Conservation (phyloP, 2,797 vertebrate species). For the Harpagifer antarcticus region DNA sequence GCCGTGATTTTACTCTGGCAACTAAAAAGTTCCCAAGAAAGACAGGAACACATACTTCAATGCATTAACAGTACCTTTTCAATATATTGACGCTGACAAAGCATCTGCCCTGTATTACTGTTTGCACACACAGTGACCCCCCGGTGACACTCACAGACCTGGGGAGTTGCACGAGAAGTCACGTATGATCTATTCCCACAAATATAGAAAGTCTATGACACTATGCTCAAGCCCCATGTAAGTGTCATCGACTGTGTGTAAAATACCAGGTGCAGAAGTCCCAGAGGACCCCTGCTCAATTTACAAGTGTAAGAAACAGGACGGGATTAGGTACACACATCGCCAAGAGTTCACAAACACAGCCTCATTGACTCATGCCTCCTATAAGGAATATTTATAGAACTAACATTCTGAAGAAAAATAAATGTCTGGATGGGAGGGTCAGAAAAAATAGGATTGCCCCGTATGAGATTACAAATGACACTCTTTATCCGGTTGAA, state of each 20-base stretch:
- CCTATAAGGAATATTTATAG: conserved; percentile 76
- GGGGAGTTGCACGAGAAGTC: conserved; percentile 59
- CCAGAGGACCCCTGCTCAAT: conserved; percentile 43
- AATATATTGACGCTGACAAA: conserved; percentile 79
- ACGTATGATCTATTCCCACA: conserved; percentile 58
- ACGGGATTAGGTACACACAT: conserved; percentile 46
- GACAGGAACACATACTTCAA: conserved; percentile 60
- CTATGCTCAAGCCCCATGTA: conserved; percentile 21
- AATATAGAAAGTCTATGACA: conserved; percentile 55
- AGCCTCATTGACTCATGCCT: conserved; percentile 52
- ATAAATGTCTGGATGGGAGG: conserved; percentile 50
- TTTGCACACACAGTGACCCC: conserved; percentile 44
- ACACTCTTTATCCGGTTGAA: not conserved
- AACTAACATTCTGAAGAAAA: conserved; percentile 59
- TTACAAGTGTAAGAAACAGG: conserved; percentile 37
- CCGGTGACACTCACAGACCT: conserved; percentile 57
- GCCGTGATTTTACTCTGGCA: conserved; percentile 66
- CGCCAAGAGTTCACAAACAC: conserved; percentile 46
- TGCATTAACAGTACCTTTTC: conserved; percentile 53
- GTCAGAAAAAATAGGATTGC: conserved; percentile 19
- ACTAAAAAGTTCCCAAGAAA: conserved; percentile 67
- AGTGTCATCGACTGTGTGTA: conserved; percentile 58
- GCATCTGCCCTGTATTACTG: conserved; percentile 79
- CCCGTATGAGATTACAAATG: not conserved
- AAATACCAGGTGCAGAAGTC: conserved; percentile 74